Evolutionary conservation across 2,113 vertebrate species (phyloP), one percentile per base, ranked within the genome.

Genomic region (Hemichromis elongatus): DNA sequence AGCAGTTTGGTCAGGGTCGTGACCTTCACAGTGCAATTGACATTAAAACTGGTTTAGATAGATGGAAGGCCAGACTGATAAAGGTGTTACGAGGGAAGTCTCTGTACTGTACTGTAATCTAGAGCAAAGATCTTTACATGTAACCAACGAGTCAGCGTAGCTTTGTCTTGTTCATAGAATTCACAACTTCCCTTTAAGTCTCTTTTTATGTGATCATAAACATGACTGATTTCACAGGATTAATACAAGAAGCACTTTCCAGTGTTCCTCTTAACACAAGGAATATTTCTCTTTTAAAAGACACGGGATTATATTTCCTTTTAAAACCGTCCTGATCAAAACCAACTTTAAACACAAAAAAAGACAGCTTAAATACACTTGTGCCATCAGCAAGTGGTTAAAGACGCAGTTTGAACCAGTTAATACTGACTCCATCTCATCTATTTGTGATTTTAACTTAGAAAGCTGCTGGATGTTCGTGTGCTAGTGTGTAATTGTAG

Each of bases 11-110:
- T 92, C 82, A 82, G 47, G 78, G 85, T 90, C 42, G 1, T 9
- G 86, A 68, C 90, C 89, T 73, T 85, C 47, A 85, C 84, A 18
- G 53, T n/a, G 19, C 30, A 21, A 79, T 21, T 53, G 81, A 70
- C 54, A 80, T 89, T 52, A 80, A 18, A 5, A 63, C 80, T 81
- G 84, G 42, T 73, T 50, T 50, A 75, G 21, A 45, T n/a, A 2
- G 63, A 80, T 79, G 82, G 82, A 77, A 85, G 85, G 85, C 56
- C 82, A 56, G n/a, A 9, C 50, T 47, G 66, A 80, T 81, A 82
- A 87, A 88, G 80, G 45, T 55, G 21, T 75, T 21, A 12, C 10
- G n/a, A 21, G 13, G n/a, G 33, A 33, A 14, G 40, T 63, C 19
- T 9, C 81, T 19, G 54, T 30, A 59, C 18, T 55, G n/a, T n/a